Evolutionary conservation across 2,113 vertebrate genomes (phyloP), one percentile per base, ranked within the genome.

Genomic region (Romanogobio albipinnatus): DNA sequence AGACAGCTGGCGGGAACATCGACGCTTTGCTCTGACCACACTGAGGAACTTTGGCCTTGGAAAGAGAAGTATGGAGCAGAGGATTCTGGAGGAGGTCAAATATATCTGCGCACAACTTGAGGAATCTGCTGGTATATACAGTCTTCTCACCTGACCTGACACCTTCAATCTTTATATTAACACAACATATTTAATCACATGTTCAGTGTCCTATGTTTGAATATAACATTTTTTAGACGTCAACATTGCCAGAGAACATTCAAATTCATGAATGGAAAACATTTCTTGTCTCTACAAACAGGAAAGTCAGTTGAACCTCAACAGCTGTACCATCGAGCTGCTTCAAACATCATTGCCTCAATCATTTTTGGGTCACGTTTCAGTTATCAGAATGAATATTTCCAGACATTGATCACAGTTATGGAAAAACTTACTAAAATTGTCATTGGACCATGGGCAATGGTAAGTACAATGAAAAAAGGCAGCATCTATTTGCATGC

Each of bases 41-140:
- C 73, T 96, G 85, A 93, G 91, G 85, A 92, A 93, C 86, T 93
- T 95, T 5, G 94, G 94, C 3, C 89, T 95, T 90, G 95, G 94
- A 88, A 95, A 95, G 87, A 93, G 91, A 87, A 90, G 93, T 1
- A 85, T 95, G 91, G 95, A 95, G 84, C 80, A 92, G 53, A 89
- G 76, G 86, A 90, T 95, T 88, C 73, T 10, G 0, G 89, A 95
- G 70, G 94, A 96, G 85, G 91, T 89, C 2, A 11, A 74, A 66
- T 26, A 82, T 62, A 76, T 88, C 39, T 68, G 36, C 9, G 22
- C 47, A 53, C 24, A 22, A 9, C n/a, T 86, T 22, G 70, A 86
- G 36, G 66, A 81, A 19, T 68, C 15, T 43, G n/a, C 26, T 45
- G 87, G 87, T 88, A 86, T 39, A 26, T 66, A 24, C 22, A 68